Percentiles rank a stretch among this genome's conserved stretches.
phyloP scores from a whole-genome alignment of 2,797 vertebrate species.

The Rousettus madagascariensis region DNA sequence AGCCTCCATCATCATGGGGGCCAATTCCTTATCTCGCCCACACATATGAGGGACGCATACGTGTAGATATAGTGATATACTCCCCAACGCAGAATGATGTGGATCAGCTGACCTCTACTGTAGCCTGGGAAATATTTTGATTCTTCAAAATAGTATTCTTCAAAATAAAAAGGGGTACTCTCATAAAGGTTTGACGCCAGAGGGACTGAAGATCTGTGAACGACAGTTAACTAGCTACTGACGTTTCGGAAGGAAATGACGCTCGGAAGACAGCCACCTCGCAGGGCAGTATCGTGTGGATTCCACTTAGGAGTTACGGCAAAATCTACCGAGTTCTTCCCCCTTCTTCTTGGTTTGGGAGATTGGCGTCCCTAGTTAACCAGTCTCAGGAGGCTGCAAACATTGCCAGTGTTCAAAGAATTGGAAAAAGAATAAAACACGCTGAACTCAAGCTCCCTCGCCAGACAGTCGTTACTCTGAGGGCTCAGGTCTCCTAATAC shows the following conservation, averaged over 20 bases:
- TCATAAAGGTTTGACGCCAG: background rate
- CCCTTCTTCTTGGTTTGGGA: background rate
- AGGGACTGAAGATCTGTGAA: background rate
- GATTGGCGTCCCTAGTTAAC: background rate
- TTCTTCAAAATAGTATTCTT: background rate
- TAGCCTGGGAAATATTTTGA: background rate
- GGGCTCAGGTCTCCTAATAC: background rate
- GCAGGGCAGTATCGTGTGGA: background rate
- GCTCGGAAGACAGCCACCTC: background rate
- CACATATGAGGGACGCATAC: no score
- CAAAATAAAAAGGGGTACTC: background rate
- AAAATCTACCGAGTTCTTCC: background rate
- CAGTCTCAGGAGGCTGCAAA: background rate
- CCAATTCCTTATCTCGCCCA: background rate
- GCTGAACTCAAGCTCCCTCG: background rate
- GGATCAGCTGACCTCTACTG: background rate
- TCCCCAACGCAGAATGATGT: background rate
- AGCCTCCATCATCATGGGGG: background rate
- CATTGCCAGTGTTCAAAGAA: background rate
- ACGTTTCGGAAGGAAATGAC: conserved; percentile 7
- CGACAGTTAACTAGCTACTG: background rate
- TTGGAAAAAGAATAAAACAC: background rate
- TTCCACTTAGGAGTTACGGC: background rate
- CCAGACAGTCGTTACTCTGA: background rate
- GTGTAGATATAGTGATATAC: no score